These are phyloP conservation scores for Platygyra sinensis DNA, from an alignment of 64 coral and sea anemone genomes.

Conservation along the genomic window DNA sequence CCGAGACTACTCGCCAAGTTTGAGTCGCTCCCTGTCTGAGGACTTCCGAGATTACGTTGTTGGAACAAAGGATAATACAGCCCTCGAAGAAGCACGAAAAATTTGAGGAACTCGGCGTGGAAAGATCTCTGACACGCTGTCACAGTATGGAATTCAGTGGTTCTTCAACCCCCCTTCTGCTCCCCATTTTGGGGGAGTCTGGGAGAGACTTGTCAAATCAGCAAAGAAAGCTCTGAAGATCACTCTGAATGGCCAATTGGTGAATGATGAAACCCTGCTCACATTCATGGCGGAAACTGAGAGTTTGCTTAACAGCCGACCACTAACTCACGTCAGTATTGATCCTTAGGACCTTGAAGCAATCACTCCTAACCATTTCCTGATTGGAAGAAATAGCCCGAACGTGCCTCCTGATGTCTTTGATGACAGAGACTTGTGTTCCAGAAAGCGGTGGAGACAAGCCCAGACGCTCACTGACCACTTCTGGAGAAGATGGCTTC, in stretches of 20 bases:
- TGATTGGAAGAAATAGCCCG: constrained; percentile 55
- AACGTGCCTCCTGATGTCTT: constrained; percentile 36
- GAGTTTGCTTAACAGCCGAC: constrained; percentile 50
- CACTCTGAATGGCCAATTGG: constrained; percentile 33
- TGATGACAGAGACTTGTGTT: constrained; percentile 43
- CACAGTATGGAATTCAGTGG: too few species aligned
- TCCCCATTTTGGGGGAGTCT: constrained; percentile 40
- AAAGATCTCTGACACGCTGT: too few species aligned
- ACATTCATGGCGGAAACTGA: constrained; percentile 53
- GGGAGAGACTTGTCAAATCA: constrained; percentile 44
- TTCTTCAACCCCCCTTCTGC: constrained; percentile 54
- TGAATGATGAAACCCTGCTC: constrained; percentile 54
- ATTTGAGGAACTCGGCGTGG: too few species aligned
- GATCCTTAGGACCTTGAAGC: constrained; percentile 56
- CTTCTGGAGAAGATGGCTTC: constrained; percentile 40
- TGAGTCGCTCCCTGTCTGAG: too few species aligned
- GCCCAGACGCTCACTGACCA: constrained; percentile 25
- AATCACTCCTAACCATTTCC: constrained; percentile 66
- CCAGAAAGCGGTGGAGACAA: constrained; percentile 60
- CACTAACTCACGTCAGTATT: constrained; percentile 55
- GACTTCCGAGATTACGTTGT: too few species aligned
- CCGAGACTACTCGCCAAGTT: too few species aligned
- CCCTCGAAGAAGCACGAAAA: too few species aligned
- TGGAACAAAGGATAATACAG: too few species aligned
- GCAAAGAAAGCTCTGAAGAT: constrained; percentile 58